Evolutionary conservation across 2,113 vertebrate species (phyloP).

Genomic region (Platycercus adscitus): DNA sequence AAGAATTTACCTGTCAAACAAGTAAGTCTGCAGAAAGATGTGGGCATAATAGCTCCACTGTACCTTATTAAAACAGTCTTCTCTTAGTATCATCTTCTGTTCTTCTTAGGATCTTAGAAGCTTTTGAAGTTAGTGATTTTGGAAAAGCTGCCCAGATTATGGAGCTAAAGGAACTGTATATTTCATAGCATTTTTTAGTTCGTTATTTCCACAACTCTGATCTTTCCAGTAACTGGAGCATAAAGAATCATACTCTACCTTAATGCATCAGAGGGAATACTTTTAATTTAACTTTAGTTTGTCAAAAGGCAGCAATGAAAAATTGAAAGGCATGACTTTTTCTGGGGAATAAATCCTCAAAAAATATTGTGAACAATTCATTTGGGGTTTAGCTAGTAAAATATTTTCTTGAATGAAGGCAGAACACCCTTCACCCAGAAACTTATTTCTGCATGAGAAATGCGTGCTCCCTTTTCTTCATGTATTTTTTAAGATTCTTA

Average conservation of each 20-base stretch:
- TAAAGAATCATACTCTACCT: slow-evolving; percentile 63
- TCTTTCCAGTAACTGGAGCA: slow-evolving; percentile 70
- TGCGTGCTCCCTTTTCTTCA: neutral
- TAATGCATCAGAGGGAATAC: slow-evolving; percentile 64
- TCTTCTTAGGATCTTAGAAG: neutral
- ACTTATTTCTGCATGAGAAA: neutral
- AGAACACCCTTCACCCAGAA: neutral
- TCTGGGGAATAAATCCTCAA: slow-evolving; percentile 11
- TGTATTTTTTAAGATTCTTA: slow-evolving; percentile 26
- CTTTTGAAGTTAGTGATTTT: slow-evolving; percentile 34
- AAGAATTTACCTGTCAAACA: neutral
- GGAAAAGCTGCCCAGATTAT: neutral
- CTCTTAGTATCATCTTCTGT: neutral
- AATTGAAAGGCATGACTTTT: slow-evolving; percentile 26
- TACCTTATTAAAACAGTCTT: neutral
- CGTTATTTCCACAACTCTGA: slow-evolving; percentile 63
- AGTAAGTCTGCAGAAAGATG: neutral
- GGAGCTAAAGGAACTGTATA: slow-evolving; percentile 34
- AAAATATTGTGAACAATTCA: slow-evolving; percentile 6
- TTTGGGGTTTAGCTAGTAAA: neutral
- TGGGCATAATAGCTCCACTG: neutral
- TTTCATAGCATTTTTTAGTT: slow-evolving; percentile 66
- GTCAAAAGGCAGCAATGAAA: neutral
- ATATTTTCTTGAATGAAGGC: neutral
- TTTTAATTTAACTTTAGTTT: slow-evolving; percentile 67